A percentile compares a stretch with the other conserved stretches of the same genome.
Evolutionary conservation across 1,140 invertebrate genomes (phyloP).

Genomic region (Neodiprion lecontei): DNA sequence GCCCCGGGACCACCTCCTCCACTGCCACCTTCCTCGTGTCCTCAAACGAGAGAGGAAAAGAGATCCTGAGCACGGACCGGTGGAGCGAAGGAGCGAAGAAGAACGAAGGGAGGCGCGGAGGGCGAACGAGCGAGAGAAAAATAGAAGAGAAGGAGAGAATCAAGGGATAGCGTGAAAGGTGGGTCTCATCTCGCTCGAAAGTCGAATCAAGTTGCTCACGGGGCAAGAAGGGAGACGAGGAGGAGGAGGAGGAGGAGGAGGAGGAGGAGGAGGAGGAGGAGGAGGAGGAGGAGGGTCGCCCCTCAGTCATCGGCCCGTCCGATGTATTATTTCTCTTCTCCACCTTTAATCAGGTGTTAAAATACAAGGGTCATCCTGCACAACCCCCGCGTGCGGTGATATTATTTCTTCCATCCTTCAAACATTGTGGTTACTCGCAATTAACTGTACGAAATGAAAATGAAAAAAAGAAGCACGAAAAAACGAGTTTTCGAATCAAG

Average conservation of each 20-base stretch:
- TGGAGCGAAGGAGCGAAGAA: slow-evolving; percentile 35
- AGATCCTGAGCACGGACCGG: slow-evolving; percentile 3
- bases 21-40: slow-evolving; percentile 38
- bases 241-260: slow-evolving; percentile 11
- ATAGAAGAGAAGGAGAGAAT: too few species aligned
- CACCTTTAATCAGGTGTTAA: slow-evolving; percentile 59
- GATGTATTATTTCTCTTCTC: neutral
- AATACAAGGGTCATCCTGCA: slow-evolving; percentile 50
- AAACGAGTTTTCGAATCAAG: too few species aligned
- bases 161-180: neutral
- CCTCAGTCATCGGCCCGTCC: slow-evolving; percentile 20
- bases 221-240: slow-evolving; percentile 21
- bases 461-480: too few species aligned
- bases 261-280: slow-evolving; percentile 24
- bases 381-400: slow-evolving; percentile 19
- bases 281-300: slow-evolving; percentile 29
- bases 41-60: slow-evolving; percentile 40
- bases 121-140: slow-evolving; percentile 23
- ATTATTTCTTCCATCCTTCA: neutral
- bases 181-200: neutral
- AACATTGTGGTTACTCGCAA: neutral
- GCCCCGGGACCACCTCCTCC: slow-evolving; percentile 23
- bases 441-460: neutral
- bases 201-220: slow-evolving; percentile 10
- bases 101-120: slow-evolving; percentile 25